Base-by-base conservation (phyloP, 2,113 vertebrate genomes). In the Axis porcinus region DNA sequence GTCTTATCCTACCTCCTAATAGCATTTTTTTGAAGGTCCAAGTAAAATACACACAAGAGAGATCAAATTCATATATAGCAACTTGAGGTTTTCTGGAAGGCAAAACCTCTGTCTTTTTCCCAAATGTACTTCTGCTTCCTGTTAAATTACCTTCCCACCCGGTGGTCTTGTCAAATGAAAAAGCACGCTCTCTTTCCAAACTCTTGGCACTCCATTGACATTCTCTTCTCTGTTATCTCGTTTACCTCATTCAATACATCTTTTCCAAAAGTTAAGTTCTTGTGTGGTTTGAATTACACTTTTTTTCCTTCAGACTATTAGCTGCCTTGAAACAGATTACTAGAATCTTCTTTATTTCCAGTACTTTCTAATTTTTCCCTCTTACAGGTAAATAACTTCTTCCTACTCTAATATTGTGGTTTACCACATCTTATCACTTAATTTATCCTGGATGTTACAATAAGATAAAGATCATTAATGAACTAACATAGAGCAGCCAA, bases 371-470 rank as follows among this genome's bases (percentile, higher is more conserved):
- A 94, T 94, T 92, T 97, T 78, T 67, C 96, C 96, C 62, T 96
- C 76, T 97, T 95, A 92, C 21, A 97, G 87, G 93, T 95, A 96
- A 84, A 96, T 98, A 98, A 97, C 94, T 98, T 98, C 91, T 98
- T 98, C 79, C 60, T 95, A 82, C 87, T 97, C 96, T 98, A 96
- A 91, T 97, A 95, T 81, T 94, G 47, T 96, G 70, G 91, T 83
- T 97, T 94, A 83, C 52, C 58, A 88, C 79, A 52, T 97, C 90
- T 88, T 96, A 97, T 95, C 91, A 93, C 88, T 96, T 97, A 97
- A 98, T 97, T 96, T 96, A 0, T 21, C 94, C 54, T 0, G 33
- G 96, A 98, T 76, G 85, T 96, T 92, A 87, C 89, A 97, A 67
- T 97, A 96, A 97, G 97, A 97, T 95, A 98, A 94, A 83, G 74